These are phyloP conservation scores for Rhinoraja longicauda DNA, from an alignment of 2,797 vertebrate genomes.

Conservation along the genomic window DNA sequence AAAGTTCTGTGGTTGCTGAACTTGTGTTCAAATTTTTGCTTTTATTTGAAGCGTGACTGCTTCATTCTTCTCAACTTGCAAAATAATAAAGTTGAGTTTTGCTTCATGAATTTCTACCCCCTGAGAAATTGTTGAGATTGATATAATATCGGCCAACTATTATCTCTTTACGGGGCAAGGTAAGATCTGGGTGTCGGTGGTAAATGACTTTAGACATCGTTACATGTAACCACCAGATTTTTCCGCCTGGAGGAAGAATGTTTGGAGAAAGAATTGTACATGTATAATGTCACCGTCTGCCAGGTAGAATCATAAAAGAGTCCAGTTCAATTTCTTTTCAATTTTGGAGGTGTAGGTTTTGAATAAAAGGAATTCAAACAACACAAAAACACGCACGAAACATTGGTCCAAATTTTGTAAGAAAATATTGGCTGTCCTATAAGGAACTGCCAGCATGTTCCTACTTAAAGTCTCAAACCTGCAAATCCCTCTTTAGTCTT, in stretches of 20 bases:
- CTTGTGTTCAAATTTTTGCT: not conserved
- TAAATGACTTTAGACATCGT: not conserved
- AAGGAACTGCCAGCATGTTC: no score
- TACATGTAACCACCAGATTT: not conserved
- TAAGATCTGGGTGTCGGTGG: not conserved
- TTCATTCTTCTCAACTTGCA: not conserved
- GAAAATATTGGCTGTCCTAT: no score
- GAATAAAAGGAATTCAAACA: not conserved
- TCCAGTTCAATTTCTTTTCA: not conserved
- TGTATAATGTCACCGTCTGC: no score
- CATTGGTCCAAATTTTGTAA: no score
- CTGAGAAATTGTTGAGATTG: not conserved
- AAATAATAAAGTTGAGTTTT: not conserved
- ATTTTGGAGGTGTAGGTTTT: not conserved
- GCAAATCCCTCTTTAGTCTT: no score
- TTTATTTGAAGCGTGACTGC: not conserved
- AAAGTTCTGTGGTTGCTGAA: not conserved
- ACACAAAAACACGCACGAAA: not conserved
- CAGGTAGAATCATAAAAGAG: no score
- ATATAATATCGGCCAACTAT: not conserved
- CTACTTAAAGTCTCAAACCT: no score
- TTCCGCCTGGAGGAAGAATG: not conserved
- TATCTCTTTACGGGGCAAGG: no score
- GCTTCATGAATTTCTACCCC: not conserved
- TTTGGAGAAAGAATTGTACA: no score